Conservation (phyloP, 1,140 invertebrate genomes). For the Eupristina koningsbergeri region DNA sequence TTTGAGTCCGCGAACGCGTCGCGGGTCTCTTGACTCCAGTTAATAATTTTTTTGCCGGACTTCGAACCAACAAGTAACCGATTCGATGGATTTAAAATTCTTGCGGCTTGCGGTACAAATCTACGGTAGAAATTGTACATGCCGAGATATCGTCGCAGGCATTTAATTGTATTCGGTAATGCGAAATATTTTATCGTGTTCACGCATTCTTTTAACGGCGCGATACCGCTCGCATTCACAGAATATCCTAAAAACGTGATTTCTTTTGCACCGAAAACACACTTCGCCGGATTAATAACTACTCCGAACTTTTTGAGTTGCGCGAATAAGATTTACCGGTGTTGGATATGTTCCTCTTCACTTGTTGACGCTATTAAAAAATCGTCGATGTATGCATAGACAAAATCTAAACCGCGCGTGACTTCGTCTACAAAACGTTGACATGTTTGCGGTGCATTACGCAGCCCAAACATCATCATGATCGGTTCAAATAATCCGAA, state of each 20-base stretch:
- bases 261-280: conserved; percentile 34
- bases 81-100: not conserved
- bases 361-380: conserved; percentile 55
- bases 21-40: conserved; percentile 35
- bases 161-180: conserved; percentile 49
- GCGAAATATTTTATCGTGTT: conserved; percentile 50
- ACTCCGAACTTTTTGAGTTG: not conserved
- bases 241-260: conserved; percentile 61
- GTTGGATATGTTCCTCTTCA: not conserved
- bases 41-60: not conserved
- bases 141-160: conserved; percentile 60
- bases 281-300: not conserved
- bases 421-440: conserved; percentile 19
- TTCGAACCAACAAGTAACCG: not conserved
- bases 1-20: conserved; percentile 59
- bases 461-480: conserved; percentile 48
- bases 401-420: not conserved
- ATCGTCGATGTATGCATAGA: conserved; percentile 4
- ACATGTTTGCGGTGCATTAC: conserved; percentile 54
- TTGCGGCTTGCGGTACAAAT: not conserved
- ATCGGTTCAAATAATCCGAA: conserved; percentile 46
- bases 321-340: not conserved
- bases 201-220: conserved; percentile 45
- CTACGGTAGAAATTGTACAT: conserved; percentile 46
- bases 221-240: conserved; percentile 21